phyloP scores from a whole-genome alignment of 1,140 invertebrate genomes.

The Camponotus floridanus region DNA sequence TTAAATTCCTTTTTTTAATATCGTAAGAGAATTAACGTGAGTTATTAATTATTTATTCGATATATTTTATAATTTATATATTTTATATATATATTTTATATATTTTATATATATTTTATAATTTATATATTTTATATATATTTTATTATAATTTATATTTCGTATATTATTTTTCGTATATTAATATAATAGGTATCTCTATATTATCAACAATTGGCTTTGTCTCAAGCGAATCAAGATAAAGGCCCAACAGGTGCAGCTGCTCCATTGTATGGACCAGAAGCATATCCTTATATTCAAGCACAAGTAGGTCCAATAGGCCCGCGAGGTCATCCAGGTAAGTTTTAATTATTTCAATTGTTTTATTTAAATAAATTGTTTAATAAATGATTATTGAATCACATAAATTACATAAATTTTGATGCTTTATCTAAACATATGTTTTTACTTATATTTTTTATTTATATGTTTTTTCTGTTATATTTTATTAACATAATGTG shows the following conservation, averaged over 20 bases:
- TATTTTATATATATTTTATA: background rate
- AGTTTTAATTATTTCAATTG: background rate
- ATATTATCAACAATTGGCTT: conserved; percentile 89
- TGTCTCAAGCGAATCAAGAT: conserved; percentile 89
- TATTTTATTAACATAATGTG: background rate
- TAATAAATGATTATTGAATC: background rate
- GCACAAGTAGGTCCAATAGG: conserved; percentile 92
- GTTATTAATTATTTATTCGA: background rate
- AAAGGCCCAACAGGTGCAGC: conserved; percentile 89
- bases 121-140: conserved; percentile 6
- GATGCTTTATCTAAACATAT: conserved; percentile 1
- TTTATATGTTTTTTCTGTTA: background rate
- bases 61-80: background rate
- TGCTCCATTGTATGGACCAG: conserved; percentile 84
- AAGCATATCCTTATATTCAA: conserved; percentile 92
- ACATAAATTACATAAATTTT: background rate
- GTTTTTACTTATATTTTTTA: background rate
- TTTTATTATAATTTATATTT: background rate
- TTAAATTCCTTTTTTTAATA: background rate
- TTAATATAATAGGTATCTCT: conserved; percentile 83
- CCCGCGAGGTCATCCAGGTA: conserved; percentile 90
- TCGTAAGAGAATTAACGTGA: background rate
- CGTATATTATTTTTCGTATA: background rate
- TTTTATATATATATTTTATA: background rate
- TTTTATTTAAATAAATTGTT: conserved; percentile 5